Base-by-base conservation (phyloP, 2,797 vertebrate species). In the Botia kubotai region DNA sequence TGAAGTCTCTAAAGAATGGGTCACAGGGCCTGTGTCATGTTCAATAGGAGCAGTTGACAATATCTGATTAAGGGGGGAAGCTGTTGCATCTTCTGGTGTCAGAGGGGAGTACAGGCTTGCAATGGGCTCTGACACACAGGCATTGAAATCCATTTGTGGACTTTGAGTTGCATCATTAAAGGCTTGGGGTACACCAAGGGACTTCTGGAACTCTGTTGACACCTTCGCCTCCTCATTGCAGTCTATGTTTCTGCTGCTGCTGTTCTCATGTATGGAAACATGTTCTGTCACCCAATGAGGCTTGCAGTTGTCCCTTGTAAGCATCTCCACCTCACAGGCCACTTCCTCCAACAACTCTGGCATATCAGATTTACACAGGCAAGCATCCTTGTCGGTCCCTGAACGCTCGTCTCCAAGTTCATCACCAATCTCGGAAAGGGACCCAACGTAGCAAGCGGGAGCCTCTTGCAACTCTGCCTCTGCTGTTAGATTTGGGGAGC, bases 401-500 rank as follows among this genome's bases (percentile, higher is more conserved):
- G 68, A 70, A 65, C 89, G 84, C 52, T 95, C 95, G 76, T 96
- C 95, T 3, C 89, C 90, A 52, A 92, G 90, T 79, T 94, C 93
- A 67, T 96, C 95, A 60, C 94, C 95, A 50, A 94, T 94, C 83
- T 95, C 94, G 8, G 92, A 93, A 62, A 95, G 89, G 48, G 94
- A 92, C 0, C 93, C 91, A 13, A 94, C 93, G 57, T 94, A 95
- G 80, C 92, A 94, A 39, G 92, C 92, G 19, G 95, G 90, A 1
- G 91, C 90, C 46, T 96, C 96, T 84, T 94, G 93, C 75, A 94
- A 78, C 84, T 97, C 96, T 1, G 92, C 93, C 17, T 95, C 91
- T 0, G 94, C 92, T 23, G 95, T 94, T 78, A 96, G 89, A 87
- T 97, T 97, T 0, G 97, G 96, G 1, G 98, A 98, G 58, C 94